Conservation (phyloP, 2,113 vertebrate species). For the Trogon surrucura region DNA sequence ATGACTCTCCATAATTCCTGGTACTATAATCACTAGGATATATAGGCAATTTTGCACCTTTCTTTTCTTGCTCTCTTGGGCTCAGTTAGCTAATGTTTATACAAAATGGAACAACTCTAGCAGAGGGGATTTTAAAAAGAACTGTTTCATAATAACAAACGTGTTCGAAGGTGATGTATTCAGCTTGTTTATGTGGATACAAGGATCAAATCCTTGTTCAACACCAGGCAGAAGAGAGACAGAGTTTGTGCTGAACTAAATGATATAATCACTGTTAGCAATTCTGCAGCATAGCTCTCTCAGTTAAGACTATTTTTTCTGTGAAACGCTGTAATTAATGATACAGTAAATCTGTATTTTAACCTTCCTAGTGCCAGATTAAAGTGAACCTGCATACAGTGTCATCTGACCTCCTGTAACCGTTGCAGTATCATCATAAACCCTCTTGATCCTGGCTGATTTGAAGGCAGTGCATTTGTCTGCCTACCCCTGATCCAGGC, state of each 20-base stretch:
- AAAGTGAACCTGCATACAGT: neutral
- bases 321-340: neutral
- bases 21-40: neutral
- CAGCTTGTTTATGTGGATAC: neutral
- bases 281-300: neutral
- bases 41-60: neutral
- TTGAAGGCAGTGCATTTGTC: neutral
- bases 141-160: neutral
- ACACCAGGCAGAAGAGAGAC: neutral
- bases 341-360: neutral
- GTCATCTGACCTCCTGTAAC: neutral
- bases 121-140: neutral
- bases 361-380: neutral
- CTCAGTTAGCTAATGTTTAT: slow-evolving; percentile 13
- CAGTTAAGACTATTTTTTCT: neutral
- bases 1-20: neutral
- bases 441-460: neutral
- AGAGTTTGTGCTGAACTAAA: neutral
- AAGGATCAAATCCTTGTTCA: neutral
- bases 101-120: neutral
- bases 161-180: neutral
- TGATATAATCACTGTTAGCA: neutral
- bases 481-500: neutral
- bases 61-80: neutral
- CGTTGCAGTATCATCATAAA: neutral